Base-by-base conservation (phyloP, 2,113 vertebrate genomes). In the Cacatua alba region DNA sequence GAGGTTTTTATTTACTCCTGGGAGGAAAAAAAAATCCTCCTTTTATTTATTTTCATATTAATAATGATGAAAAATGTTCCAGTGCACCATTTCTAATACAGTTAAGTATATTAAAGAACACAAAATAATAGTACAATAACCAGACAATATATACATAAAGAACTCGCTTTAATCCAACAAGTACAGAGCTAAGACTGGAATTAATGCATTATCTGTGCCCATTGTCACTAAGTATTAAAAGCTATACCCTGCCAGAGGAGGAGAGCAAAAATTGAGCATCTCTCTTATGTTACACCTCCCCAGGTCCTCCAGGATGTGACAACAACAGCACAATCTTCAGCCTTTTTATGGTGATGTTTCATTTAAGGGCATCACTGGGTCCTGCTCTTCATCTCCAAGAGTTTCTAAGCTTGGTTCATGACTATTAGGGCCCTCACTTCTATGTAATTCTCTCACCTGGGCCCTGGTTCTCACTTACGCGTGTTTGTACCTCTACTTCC, bases 11-110 rank as follows among this genome's bases (percentile, higher is more conserved):
- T 91, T 92, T 91, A 79, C 75, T 95, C 70, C 77, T 43, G 5
- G 10, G 33, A 4, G 4, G 3, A 11, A 48, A 57, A n/a, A 41
- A 79, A 86, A 81, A 84, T 81, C 71, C 60, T 93, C 24, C 16
- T 81, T 81, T 90, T 91, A 81, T 95, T 94, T 88, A 43, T 84
- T 82, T 95, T 89, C 35, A 5, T 53, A 75, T 89, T 91, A 75
- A 52, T 75, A 92, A 78, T 60, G 17, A 68, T 75, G 52, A 72
- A 87, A 96, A 95, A 57, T 6, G 1, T 84, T 90, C 86, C 80
- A 41, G 39, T 37, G 18, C 43, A 88, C 80, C 79, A 96, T 96
- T 95, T 88, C 92, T 97, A 97, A 97, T 96, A 69, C 95, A 96
- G 86, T 96, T 97, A 96, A 95, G 39, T 69, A 82, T 84, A 96